Percentiles rank a stretch among this genome's conserved stretches.
Conservation (phyloP, 2,113 vertebrate species). For the Dromaius novaehollandiae region DNA sequence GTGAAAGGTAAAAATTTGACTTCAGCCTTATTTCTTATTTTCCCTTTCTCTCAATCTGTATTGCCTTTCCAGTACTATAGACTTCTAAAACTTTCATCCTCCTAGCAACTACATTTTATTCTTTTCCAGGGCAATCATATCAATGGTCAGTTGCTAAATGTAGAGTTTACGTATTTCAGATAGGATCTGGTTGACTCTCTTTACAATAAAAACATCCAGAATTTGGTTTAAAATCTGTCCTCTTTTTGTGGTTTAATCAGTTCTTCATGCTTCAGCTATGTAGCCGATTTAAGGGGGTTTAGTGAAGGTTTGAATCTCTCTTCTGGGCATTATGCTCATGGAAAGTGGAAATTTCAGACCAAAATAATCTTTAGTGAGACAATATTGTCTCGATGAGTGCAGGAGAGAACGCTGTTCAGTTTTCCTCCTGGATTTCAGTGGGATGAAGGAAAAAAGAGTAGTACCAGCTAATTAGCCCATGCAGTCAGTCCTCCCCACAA, state of each 20-base stretch:
- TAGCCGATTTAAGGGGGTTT: neutral
- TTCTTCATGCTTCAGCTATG: neutral
- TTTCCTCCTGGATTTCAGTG: neutral
- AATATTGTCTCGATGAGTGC: neutral
- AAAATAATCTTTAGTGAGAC: neutral
- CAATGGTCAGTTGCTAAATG: neutral
- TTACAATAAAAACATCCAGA: neutral
- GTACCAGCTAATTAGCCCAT: neutral
- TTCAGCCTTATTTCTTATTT: neutral
- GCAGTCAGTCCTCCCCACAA: neutral
- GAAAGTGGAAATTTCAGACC: neutral
- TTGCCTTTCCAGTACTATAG: neutral
- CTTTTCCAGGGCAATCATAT: neutral
- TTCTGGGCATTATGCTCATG: neutral
- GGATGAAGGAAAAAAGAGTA: neutral
- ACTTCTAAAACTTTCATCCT: neutral
- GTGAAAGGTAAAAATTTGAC: neutral
- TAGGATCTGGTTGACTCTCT: neutral
- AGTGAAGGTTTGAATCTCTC: neutral
- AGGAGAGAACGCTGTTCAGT: fast-evolving
- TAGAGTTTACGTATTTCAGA: neutral
- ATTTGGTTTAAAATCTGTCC: neutral
- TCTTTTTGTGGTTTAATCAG: neutral
- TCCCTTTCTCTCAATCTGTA: neutral
- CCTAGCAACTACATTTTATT: neutral